Base-by-base conservation (phyloP, 2,888 invertebrate genomes). In the Archips crataeganus region DNA sequence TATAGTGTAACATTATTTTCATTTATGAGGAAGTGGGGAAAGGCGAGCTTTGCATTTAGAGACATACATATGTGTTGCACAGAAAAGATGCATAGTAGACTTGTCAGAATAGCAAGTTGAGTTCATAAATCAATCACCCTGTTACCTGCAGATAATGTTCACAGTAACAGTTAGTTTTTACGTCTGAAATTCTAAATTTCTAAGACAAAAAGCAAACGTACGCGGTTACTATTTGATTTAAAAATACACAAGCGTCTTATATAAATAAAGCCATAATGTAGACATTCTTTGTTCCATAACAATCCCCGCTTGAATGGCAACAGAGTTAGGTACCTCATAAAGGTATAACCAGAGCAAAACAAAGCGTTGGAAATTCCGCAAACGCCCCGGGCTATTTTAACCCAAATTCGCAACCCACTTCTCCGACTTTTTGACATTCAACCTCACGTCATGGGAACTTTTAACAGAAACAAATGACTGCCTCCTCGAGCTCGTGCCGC, bases 391-490 rank as follows among this genome's bases (percentile, higher is more conserved):
- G 69, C 73, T 64, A 49, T 57, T 74, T 74, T 61, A 73, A 74
- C 75, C 74, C 73, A 64, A 63, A 59, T 65, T 42, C 73, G 68
- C 63, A 69, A 73, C 73, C 68, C 63, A 72, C 68, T 72, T 72
- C 63, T 23, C 70, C 32, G 69, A 75, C 68, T 75, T 75, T 75
- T 75, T 74, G 73, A 74, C 75, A 66, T 70, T 74, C 67, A 70
- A 60, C 75, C 73, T 71, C 54, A 54, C 68, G 74, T 68, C 74
- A 74, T 70, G 51, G 62, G 70, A 74, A 75, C 63, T 75, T 75
- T 75, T 75, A 74, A 75, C 75, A 74, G 70, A 74, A 75, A 75
- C 70, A 74, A 75, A 74, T 75, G 75, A 73, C 73, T 68, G 63
- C 65, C 49, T 59, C 59, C 60, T 47, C 59, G 54, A 62, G 62